phyloP scores from a whole-genome alignment of 1,140 invertebrate genomes.

The Tetranychus cinnabarinus region DNA sequence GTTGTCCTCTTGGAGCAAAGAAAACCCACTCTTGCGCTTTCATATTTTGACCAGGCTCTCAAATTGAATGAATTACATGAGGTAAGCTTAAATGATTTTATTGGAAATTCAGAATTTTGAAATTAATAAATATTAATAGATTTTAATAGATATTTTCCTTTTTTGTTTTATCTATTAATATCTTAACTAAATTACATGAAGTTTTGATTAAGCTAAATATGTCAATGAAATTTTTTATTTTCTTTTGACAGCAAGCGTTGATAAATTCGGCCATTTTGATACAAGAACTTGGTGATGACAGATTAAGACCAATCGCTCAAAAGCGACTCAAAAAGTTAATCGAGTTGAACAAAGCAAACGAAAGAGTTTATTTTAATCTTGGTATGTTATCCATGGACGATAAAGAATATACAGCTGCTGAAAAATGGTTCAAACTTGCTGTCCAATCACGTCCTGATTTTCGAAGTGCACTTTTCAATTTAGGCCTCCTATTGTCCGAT shows the following conservation, averaged over 20 bases:
- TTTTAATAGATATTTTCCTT: too few relatives aligned
- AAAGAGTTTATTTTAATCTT: conserved; percentile 75
- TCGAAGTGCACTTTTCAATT: conserved; percentile 75
- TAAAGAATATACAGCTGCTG: conserved; percentile 56
- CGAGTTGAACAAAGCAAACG: conserved; percentile 43
- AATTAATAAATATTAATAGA: background rate
- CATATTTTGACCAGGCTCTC: conserved; percentile 75
- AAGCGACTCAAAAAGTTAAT: conserved; percentile 44
- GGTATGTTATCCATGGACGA: conserved; percentile 93
- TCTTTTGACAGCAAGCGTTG: conserved; percentile 47
- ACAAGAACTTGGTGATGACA: conserved; percentile 29
- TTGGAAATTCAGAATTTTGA: background rate
- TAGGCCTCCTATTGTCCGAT: conserved; percentile 69
- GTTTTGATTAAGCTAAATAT: too few relatives aligned
- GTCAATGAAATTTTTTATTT: background rate
- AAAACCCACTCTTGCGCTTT: conserved; percentile 63
- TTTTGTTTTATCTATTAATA: too few relatives aligned
- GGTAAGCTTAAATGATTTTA: conserved; percentile 12
- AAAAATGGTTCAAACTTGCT: conserved; percentile 62
- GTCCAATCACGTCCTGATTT: conserved; percentile 45
- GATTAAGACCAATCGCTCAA: conserved; percentile 14
- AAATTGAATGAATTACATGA: conserved; percentile 71
- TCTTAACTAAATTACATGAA: too few relatives aligned
- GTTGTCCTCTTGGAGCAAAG: conserved; percentile 81
- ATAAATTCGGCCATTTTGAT: conserved; percentile 83